phyloP scores from a whole-genome alignment of 2,888 invertebrate species.

The Drosophila heteroneura region DNA sequence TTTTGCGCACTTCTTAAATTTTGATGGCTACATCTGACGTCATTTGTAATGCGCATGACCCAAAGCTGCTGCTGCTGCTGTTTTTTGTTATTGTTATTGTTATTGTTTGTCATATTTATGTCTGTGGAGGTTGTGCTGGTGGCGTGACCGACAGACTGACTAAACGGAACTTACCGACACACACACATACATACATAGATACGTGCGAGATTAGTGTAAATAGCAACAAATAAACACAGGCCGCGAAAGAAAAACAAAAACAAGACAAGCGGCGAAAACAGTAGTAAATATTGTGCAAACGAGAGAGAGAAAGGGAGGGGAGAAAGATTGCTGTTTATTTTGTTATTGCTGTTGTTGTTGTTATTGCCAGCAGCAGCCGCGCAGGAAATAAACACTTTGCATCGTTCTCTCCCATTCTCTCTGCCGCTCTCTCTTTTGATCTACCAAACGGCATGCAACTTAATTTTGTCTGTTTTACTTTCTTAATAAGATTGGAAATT shows the following conservation, averaged over 20 bases:
- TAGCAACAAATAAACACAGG: slow-evolving; percentile 63
- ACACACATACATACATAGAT: slow-evolving; percentile 24
- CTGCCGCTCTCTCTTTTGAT: neutral
- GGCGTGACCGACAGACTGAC: slow-evolving; percentile 79
- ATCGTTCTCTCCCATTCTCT: neutral
- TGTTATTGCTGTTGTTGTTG: slow-evolving; percentile 36
- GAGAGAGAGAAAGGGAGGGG: slow-evolving; percentile 6
- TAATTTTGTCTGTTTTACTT: slow-evolving; percentile 28
- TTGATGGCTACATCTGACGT: slow-evolving; percentile 75
- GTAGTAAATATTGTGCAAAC: slow-evolving; percentile 5
- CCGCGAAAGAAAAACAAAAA: slow-evolving; percentile 51
- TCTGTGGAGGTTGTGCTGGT: slow-evolving; percentile 37
- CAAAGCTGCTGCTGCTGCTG: slow-evolving; percentile 51
- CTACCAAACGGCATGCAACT: slow-evolving; percentile 12
- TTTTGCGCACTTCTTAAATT: slow-evolving; percentile 80
- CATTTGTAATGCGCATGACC: slow-evolving; percentile 77
- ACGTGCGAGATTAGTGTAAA: slow-evolving; percentile 46
- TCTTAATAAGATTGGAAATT: slow-evolving; percentile 28
- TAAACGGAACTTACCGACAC: slow-evolving; percentile 73
- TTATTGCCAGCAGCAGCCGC: slow-evolving; percentile 45
- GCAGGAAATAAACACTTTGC: slow-evolving; percentile 51
- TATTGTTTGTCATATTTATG: slow-evolving; percentile 59
- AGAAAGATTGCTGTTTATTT: slow-evolving; percentile 28
- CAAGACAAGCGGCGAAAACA: slow-evolving; percentile 18
- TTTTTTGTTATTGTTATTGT: slow-evolving; percentile 33